Conservation (phyloP, 2,888 invertebrate species). For the Drosophila kambysellisi region DNA sequence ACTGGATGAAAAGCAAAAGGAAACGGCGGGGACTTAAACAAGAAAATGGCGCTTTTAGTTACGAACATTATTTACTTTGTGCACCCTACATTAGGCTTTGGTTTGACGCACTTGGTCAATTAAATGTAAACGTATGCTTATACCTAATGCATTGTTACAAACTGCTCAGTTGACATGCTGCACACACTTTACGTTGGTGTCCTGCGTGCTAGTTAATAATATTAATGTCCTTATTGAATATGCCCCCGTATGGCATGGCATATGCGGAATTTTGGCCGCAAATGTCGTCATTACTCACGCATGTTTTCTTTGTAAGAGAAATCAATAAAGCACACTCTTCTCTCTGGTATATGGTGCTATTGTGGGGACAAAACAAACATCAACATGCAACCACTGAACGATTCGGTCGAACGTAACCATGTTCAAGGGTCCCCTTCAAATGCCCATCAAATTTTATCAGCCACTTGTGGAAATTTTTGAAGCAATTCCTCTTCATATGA, state of each 20-base stretch:
- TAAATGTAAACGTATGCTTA: conserved; percentile 1
- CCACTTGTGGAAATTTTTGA: conserved; percentile 74
- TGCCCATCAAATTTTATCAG: conserved; percentile 73
- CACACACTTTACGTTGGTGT: conserved; percentile 70
- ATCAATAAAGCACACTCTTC: conserved; percentile 62
- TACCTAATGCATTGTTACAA: conserved; percentile 5
- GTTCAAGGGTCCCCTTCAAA: conserved; percentile 33
- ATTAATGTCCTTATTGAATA: conserved; percentile 58
- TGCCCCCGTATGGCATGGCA: conserved; percentile 41
- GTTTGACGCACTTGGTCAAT: conserved; percentile 7
- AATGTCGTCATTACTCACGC: conserved; percentile 58
- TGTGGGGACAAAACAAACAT: conserved; percentile 45
- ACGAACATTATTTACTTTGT: conserved; percentile 57
- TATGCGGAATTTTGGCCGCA: conserved; percentile 64
- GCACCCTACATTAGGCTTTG: conserved; percentile 25
- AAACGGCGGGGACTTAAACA: conserved; percentile 6
- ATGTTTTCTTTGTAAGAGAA: conserved; percentile 36
- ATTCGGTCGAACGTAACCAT: conserved; percentile 20
- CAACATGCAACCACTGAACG: conserved; percentile 36
- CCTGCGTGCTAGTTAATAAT: conserved; percentile 67
- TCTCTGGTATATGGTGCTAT: not conserved
- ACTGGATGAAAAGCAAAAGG: conserved; percentile 1
- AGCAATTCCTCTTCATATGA: conserved; percentile 61
- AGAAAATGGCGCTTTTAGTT: conserved; percentile 50
- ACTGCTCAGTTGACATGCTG: conserved; percentile 44